phyloP scores from a whole-genome alignment of 1,140 invertebrate species.

The Ceratosolen fusciceps region DNA sequence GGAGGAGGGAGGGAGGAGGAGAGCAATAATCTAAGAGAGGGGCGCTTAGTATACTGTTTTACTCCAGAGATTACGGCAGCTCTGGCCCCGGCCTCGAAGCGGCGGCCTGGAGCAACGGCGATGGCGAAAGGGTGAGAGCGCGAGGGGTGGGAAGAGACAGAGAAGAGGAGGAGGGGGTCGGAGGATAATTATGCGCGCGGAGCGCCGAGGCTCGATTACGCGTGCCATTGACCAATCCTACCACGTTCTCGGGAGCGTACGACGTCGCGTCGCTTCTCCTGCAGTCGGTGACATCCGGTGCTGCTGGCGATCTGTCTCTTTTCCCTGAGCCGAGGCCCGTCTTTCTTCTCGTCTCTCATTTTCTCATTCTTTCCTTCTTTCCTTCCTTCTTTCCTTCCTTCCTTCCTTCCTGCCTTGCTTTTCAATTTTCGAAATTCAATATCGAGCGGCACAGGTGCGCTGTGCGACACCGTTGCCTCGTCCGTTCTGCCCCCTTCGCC shows the following conservation, averaged over 20 bases:
- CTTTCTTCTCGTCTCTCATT: too few relatives aligned
- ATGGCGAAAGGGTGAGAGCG: neutral
- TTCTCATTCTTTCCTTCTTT: too few relatives aligned
- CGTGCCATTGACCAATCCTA: conserved; percentile 62
- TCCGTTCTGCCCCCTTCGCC: too few relatives aligned
- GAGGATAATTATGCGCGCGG: conserved; percentile 54
- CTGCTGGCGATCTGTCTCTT: conserved; percentile 35
- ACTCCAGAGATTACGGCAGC: neutral
- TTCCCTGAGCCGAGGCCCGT: too few relatives aligned
- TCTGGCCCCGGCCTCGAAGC: too few relatives aligned
- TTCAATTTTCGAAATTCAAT: conserved; percentile 47
- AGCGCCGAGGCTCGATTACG: conserved; percentile 58
- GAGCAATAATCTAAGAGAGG: too few relatives aligned
- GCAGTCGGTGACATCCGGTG: conserved; percentile 55
- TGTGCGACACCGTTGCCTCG: too few relatives aligned
- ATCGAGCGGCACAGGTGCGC: neutral
- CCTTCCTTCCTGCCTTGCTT: conserved; percentile 12
- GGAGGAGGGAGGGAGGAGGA: too few relatives aligned
- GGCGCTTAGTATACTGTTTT: too few relatives aligned
- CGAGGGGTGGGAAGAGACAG: neutral
- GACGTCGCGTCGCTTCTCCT: conserved; percentile 48
- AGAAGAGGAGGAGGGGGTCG: conserved; percentile 30
- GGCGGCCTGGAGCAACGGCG: neutral
- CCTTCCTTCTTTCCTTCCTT: too few relatives aligned
- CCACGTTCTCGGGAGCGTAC: conserved; percentile 49